A percentile compares a stretch with the other conserved stretches of the same genome.
These are phyloP conservation scores for Lepidurus apus DNA, from an alignment of 1,140 invertebrate species.

Conservation along the genomic window DNA sequence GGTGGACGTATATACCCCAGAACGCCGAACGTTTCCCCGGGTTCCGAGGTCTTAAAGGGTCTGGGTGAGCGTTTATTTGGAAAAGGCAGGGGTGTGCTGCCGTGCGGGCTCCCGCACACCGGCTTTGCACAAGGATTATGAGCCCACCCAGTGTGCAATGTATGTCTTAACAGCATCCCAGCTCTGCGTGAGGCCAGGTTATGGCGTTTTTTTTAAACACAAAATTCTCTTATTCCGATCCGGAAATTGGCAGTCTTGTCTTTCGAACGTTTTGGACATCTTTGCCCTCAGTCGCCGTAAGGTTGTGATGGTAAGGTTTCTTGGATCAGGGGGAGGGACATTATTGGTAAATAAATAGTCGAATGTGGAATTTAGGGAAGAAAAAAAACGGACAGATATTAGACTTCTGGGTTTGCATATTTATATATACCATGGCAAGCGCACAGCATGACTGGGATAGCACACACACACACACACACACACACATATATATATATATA, in stretches of 20 bases:
- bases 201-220: background rate
- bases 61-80: conserved; percentile 14
- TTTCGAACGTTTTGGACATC: too few species aligned
- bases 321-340: too few species aligned
- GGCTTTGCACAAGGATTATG: conserved; percentile 21
- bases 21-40: background rate
- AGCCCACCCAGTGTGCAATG: conserved; percentile 20
- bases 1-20: background rate
- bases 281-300: too few species aligned
- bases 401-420: conserved; percentile 6
- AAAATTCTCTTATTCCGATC: too few species aligned
- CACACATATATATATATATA: background rate
- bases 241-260: too few species aligned
- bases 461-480: background rate
- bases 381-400: background rate
- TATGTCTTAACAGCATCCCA: conserved; percentile 15
- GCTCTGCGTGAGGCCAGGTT: conserved; percentile 17
- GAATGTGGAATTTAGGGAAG: too few species aligned
- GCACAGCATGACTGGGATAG: conserved; percentile 9
- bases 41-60: conserved; percentile 10
- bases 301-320: too few species aligned
- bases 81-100: conserved; percentile 20
- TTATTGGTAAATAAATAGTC: too few species aligned
- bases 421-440: conserved; percentile 4
- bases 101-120: conserved; percentile 19